Evolutionary conservation across 2,888 invertebrate species (phyloP), one percentile per base, ranked within the genome.

Genomic region (Epirrita christyi): DNA sequence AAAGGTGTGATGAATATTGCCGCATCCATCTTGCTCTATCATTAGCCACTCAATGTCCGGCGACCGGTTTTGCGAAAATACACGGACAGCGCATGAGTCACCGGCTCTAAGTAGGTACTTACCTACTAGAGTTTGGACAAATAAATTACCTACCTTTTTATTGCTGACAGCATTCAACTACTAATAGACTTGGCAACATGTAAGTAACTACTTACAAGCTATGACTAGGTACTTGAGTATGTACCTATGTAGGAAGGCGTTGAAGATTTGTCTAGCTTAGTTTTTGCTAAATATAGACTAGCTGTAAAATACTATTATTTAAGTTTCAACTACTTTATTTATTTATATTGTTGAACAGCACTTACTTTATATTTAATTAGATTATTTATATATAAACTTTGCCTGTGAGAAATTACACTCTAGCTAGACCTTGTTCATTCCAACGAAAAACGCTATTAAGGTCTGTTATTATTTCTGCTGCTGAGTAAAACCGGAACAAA

Each of bases 21-120:
- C 73, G 64, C 69, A 73, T 78, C 72, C 56, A 64, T 57, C 53
- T 58, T 48, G 54, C 67, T 61, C 60, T 70, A 66, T 34, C 11
- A 61, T 73, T 69, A 67, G 57, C 62, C 15, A 56, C 57, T 68
- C 47, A 37, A 47, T 40, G 66, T 55, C 50, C 32, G 51, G 11
- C 37, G 62, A 80, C 80, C 78, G 78, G 83, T 83, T 82, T 70
- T 53, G 74, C 72, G 69, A 75, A 80, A 76, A 72, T 69, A 73
- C 66, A 70, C 68, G 53, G 63, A 64, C 48, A 51, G 59, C 58
- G 66, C 51, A 68, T 83, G 83, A 80, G 59, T 83, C 81, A 84
- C 71, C 72, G 66, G 57, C 66, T 21, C 2, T 21, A 21, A 21
- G 21, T 21, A 55, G 63, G n/a, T n/a, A n/a, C n/a, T n/a, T 47